Evolutionary conservation across 2,888 invertebrate genomes (phyloP), one percentile per base, ranked within the genome.

Genomic region (Meghimatium bilineatum): DNA sequence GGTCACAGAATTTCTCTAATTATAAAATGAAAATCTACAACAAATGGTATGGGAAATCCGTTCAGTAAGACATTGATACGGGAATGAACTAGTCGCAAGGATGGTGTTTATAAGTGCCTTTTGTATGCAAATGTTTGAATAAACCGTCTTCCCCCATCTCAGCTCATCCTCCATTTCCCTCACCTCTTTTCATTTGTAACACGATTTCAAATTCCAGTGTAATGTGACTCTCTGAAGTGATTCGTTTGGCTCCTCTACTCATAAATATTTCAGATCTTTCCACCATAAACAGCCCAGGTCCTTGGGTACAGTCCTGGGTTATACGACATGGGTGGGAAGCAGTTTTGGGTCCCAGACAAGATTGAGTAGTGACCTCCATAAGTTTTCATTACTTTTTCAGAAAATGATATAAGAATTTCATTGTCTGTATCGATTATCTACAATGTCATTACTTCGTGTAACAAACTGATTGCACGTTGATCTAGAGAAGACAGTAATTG

Each of bases 191-290:
- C 17, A 32, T 26, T n/a, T 36, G 12, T n/a, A 38, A 38, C 63
- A n/a, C 10, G 72, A 72, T 77, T 77, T 77, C 0, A n/a, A 63
- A 77, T 34, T 36, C 6, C 36, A 12, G 77, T 38, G 63, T 63
- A 3, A 77, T 56, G n/a, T 34, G 80, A 71, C 80, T 80, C 80
- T 56, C 52, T 26, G 29, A 69, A 80, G 80, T 71, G 71, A 71
- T 34, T 80, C 80, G 36, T 49, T 32, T 14, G 71, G 36, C 80
- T 80, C 56, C 34, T 52, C 17, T 49, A 32, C 71, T 69, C 71
- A 80, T 80, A 34, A 80, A 80, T 71, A 49, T 80, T 80, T 80
- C 80, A 72, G 34, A 1, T 20, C 26, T 79, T 79, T 67, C 49
- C 79, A 69, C 66, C 79, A 63, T 77, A 79, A 52, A 79, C 67